These are phyloP conservation scores for Tridacna gigas DNA, from an alignment of 2,888 invertebrate genomes.

Conservation along the genomic window DNA sequence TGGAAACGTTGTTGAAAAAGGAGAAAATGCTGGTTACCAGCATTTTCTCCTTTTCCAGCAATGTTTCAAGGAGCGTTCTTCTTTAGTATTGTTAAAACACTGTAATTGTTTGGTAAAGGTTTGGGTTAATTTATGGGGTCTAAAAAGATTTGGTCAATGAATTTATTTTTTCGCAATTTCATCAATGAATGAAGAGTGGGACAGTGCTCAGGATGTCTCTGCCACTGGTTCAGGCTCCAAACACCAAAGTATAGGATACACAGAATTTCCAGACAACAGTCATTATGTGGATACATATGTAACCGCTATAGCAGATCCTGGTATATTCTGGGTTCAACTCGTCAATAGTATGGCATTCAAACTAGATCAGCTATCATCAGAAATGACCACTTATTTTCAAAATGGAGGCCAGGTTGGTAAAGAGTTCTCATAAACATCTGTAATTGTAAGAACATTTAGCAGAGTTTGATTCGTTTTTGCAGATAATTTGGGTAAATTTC, in stretches of 20 bases:
- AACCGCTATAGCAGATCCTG: constrained; percentile 92
- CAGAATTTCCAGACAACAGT: constrained; percentile 15
- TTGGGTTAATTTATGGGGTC: background rate
- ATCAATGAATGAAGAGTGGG: constrained; percentile 24
- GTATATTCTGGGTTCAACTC: constrained; percentile 93
- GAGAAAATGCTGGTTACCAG: too few relatives aligned
- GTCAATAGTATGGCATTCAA: constrained; percentile 90
- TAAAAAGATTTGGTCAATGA: background rate
- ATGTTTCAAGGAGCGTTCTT: too few relatives aligned
- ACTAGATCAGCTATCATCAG: constrained; percentile 91
- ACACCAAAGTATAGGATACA: background rate
- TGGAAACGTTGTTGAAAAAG: too few relatives aligned
- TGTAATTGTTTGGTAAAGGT: too few relatives aligned
- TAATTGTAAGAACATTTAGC: too few relatives aligned
- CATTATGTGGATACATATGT: constrained; percentile 91
- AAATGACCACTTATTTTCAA: constrained; percentile 93
- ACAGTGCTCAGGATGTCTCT: background rate
- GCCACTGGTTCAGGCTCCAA: background rate
- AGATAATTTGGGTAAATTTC: too few relatives aligned
- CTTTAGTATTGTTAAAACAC: too few relatives aligned
- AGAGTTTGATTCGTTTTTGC: too few relatives aligned
- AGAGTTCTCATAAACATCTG: background rate
- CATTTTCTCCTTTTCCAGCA: too few relatives aligned
- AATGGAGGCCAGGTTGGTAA: constrained; percentile 39
- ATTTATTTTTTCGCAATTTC: constrained; percentile 24